Base-by-base conservation (phyloP, 2,888 invertebrate genomes). In the Nyleta sp. region DNA sequence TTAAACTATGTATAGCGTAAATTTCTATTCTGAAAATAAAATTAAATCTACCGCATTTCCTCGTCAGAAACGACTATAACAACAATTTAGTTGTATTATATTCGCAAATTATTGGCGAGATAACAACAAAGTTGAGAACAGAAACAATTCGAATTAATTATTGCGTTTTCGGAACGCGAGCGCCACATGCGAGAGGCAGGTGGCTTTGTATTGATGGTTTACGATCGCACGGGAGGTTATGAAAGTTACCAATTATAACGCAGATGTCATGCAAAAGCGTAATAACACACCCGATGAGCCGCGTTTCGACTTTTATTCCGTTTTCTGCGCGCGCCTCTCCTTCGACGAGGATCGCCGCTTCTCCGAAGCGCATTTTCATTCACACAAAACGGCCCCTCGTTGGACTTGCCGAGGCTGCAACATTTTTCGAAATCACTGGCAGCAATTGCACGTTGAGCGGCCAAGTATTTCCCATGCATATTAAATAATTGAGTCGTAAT, bases 401-500 rank as follows among this genome's bases (percentile, higher is more conserved):
- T 38, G 6, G 28, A 40, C 52, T 52, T 52, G n/a, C 6, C n/a
- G 28, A n/a, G n/a, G n/a, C n/a, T 28, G 42, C 33, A 46, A n/a
- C 3, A 31, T 22, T 38, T 62, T 33, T 42, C 13, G 40, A 75
- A 68, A 55, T 75, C 68, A 48, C 10, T 48, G 62, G 28, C 20
- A 48, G 15, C 68, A 75, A 60, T 68, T 68, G 55, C 33, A 59
- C 38, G 38, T 22, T 55, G 1, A 33, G 28, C 35, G 40, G 18
- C 22, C n/a, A 31, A 11, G 53, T 57, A 13, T 48, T 68, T 75
- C 28, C 10, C 59, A 13, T 68, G 50, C 50, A 50, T 50, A 70
- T 64, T 70, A 57, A 76, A 76, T 76, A 76, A 76, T 76, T 70
- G 57, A 76, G 55, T 50, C 57, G 55, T 76, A 70, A 70, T 76